Base-by-base conservation (phyloP, 2,888 invertebrate species). In the Cybosia mesomella region DNA sequence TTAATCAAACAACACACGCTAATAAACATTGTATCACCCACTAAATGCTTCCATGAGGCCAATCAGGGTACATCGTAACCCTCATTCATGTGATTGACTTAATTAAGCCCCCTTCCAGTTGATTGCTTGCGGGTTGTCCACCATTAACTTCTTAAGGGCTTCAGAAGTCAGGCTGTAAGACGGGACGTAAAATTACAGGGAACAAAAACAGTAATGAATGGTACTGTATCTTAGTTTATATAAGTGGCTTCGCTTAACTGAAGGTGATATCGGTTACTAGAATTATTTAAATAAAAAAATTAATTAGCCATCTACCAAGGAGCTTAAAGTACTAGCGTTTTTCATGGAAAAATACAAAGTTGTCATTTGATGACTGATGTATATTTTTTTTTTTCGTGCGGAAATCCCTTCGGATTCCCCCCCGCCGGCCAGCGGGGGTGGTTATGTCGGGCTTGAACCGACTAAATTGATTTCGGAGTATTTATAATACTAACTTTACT, bases 81-180 rank as follows among this genome's bases (percentile, higher is more conserved):
- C 75, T 71, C 75, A 71, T 79, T 77, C 79, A 75, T 77, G 73
- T 83, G 80, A 85, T 84, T 83, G 84, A 80, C 77, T 84, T 85
- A 85, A 88, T 88, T 87, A 85, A 84, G 81, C 75, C 66, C 72
- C 77, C 81, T 83, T 85, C 81, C 80, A 75, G 70, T 79, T 86
- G 87, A 86, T 87, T 85, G 82, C 80, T 66, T 83, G 84, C 74
- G 83, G 87, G 77, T 82, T 86, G 86, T 86, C 81, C 85, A 82
- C 85, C 83, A 83, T 84, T 83, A 80, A 80, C 77, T 76, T 77
- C 66, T 71, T 75, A 67, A 82, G 74, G 79, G 66, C 66, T 70
- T 72, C 65, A 34, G 64, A 53, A 72, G 63, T 55, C 58, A 64
- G 34, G 62, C 58, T 74, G 62, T 78, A 60, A 73, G 61, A 43